Evolutionary conservation across 2,113 vertebrate genomes (phyloP).

Genomic region (Barnardius zonarius): DNA sequence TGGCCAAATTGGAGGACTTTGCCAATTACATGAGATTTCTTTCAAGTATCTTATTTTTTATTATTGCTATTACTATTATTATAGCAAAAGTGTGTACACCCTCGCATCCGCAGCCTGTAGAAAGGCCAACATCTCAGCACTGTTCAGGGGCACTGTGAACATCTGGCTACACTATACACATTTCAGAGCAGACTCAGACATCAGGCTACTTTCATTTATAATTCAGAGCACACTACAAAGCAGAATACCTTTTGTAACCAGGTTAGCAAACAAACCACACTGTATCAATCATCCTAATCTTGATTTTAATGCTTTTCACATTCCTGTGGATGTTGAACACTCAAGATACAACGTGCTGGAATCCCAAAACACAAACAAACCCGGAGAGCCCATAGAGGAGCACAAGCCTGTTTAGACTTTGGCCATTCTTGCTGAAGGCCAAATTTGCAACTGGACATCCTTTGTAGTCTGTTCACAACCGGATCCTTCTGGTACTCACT

Average conservation of each 20-base stretch:
- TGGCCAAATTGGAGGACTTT: neutral
- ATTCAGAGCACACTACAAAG: neutral
- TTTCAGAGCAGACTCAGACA: neutral
- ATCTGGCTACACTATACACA: rapidly evolving
- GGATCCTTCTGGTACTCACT: neutral
- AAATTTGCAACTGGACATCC: neutral
- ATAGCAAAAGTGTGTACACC: neutral
- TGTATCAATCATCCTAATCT: neutral
- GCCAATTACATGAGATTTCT: neutral
- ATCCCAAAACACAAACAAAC: constrained; percentile 19
- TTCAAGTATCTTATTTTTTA: neutral
- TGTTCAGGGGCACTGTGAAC: neutral
- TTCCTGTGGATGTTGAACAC: neutral
- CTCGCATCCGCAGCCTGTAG: neutral
- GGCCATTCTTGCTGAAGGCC: neutral
- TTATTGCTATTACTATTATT: neutral
- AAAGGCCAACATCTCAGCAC: neutral
- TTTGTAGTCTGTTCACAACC: neutral
- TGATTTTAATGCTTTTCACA: constrained; percentile 17
- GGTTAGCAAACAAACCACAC: constrained; percentile 14
- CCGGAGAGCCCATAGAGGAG: neutral
- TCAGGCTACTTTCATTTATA: neutral
- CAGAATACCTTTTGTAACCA: neutral
- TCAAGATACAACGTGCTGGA: neutral
- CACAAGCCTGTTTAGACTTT: neutral